These are phyloP conservation scores for Ceyx margarethae DNA, from an alignment of 2,113 vertebrate genomes.

Conservation along the genomic window DNA sequence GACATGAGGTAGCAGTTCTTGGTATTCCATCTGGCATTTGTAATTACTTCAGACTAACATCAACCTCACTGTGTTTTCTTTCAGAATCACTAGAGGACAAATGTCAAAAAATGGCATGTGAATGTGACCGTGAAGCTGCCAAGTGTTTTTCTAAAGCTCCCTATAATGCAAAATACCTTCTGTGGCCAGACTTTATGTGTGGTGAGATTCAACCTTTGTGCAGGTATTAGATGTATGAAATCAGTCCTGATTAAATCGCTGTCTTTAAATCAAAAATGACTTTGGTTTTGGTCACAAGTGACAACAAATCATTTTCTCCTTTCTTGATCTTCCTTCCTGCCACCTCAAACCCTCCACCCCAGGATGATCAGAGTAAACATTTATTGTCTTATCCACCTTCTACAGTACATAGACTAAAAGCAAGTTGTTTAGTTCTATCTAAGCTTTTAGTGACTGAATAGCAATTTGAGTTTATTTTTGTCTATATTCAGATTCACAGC, in stretches of 20 bases:
- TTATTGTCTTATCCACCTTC: neutral
- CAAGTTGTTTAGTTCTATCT: neutral
- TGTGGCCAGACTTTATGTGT: conserved; percentile 85
- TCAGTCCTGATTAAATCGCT: neutral
- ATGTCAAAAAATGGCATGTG: conserved; percentile 86
- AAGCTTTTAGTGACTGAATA: neutral
- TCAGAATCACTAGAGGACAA: conserved; percentile 81
- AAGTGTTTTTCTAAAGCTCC: conserved; percentile 81
- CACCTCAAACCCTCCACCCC: neutral
- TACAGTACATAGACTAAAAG: neutral
- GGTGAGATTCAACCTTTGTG: conserved; percentile 77
- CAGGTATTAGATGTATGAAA: neutral
- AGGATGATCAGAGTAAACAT: neutral
- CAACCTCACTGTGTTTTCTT: conserved; percentile 52
- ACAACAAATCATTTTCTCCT: neutral
- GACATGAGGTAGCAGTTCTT: neutral
- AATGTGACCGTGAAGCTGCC: conserved; percentile 85
- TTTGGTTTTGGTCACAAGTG: neutral
- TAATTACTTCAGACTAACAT: neutral
- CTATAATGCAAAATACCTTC: conserved; percentile 76
- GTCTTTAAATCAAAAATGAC: neutral
- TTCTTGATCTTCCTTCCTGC: neutral
- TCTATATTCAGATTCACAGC: neutral
- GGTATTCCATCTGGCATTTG: neutral
- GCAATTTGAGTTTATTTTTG: neutral